These are phyloP conservation scores for Gila orcuttii DNA, from an alignment of 2,113 vertebrate species.

Conservation along the genomic window DNA sequence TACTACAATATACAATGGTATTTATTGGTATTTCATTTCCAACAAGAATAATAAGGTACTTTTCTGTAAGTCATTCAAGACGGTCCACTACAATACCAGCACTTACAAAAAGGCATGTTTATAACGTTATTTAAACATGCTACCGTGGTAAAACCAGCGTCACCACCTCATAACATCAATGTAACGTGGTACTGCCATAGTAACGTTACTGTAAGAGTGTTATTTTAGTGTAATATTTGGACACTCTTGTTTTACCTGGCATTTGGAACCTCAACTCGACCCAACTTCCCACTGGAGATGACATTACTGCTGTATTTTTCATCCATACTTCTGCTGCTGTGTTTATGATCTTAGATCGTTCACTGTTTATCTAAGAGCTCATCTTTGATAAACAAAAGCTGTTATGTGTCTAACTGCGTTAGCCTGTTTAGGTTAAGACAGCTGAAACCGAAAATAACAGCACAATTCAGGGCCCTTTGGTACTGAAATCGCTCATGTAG, in stretches of 20 bases:
- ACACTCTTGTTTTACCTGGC: constrained; percentile 74
- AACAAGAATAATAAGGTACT: background rate
- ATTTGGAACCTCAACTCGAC: constrained; percentile 84
- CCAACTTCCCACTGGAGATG: constrained; percentile 81
- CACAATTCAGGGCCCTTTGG: background rate
- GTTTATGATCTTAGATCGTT: background rate
- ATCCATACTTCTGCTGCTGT: constrained; percentile 75
- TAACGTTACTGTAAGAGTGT: background rate
- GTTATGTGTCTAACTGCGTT: background rate
- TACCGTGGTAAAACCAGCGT: background rate
- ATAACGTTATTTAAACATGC: background rate
- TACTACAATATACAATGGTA: background rate
- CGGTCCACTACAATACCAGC: background rate
- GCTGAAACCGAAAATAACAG: background rate
- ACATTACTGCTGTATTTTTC: constrained; percentile 88
- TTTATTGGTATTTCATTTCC: background rate
- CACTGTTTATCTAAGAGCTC: background rate
- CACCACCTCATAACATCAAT: background rate
- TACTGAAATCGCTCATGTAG: background rate
- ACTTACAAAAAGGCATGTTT: background rate
- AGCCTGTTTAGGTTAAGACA: background rate
- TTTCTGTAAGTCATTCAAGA: background rate
- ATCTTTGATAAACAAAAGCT: background rate
- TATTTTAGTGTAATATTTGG: background rate
- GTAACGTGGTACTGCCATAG: background rate